Percentiles rank a stretch among this genome's conserved stretches.
Conservation (phyloP, 2,113 vertebrate species). For the Phaethon lepturus region DNA sequence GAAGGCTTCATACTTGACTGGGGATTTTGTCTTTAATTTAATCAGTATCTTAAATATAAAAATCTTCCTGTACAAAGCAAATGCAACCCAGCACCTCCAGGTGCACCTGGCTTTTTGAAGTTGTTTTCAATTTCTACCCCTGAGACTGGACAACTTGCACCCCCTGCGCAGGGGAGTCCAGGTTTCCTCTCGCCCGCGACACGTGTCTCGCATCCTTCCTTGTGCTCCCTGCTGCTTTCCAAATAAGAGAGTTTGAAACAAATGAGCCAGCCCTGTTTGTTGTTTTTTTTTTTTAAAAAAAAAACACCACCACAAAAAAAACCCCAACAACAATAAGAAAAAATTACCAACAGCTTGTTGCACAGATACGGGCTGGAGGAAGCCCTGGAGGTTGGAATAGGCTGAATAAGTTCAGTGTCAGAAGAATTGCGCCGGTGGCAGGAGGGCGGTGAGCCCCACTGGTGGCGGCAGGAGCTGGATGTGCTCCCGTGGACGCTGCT, state of each 20-base stretch:
- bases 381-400: neutral
- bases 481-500: fast-evolving
- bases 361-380: neutral
- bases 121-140: neutral
- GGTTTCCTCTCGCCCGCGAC: neutral
- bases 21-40: too few relatives aligned
- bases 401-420: fast-evolving
- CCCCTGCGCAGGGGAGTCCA: fast-evolving
- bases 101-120: fast-evolving
- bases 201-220: neutral
- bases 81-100: neutral
- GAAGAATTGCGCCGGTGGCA: neutral
- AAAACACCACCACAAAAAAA: neutral
- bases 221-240: neutral
- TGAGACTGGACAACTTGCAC: neutral
- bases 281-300: neutral
- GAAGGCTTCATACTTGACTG: neutral
- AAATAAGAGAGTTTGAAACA: neutral
- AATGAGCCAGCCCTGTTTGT: neutral
- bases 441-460: neutral
- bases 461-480: fast-evolving
- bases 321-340: neutral
- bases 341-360: fast-evolving
- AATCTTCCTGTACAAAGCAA: neutral
- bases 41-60: neutral